A percentile compares a stretch with the other conserved stretches of the same genome.
phyloP scores from a whole-genome alignment of 2,888 invertebrate species.

The Entomobrya multifasciata region DNA sequence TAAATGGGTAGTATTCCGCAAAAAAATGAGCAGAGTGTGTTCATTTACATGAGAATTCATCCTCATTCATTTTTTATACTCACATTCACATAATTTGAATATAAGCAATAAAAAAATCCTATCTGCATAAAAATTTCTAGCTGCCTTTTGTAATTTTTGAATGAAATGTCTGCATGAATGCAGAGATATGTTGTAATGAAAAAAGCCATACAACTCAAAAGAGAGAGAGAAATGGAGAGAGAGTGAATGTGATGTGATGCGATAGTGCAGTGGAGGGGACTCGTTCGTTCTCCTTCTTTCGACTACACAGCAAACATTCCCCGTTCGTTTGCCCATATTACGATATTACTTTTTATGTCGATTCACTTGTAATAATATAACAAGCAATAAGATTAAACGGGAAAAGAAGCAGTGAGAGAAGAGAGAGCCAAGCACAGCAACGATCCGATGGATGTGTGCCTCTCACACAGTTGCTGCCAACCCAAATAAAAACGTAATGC shows the following conservation, averaged over 20 bases:
- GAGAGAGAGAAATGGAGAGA: neutral
- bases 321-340: slow-evolving; percentile 55
- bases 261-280: slow-evolving; percentile 52
- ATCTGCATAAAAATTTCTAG: slow-evolving; percentile 17
- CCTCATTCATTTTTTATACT: neutral
- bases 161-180: slow-evolving; percentile 15
- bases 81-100: neutral
- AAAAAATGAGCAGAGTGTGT: neutral
- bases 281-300: slow-evolving; percentile 24
- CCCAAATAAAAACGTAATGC: slow-evolving; percentile 15
- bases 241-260: neutral
- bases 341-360: slow-evolving; percentile 56
- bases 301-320: slow-evolving; percentile 56
- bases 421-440: neutral
- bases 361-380: slow-evolving; percentile 28
- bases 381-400: slow-evolving; percentile 64
- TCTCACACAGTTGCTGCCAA: slow-evolving; percentile 32
- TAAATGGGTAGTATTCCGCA: no score
- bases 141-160: slow-evolving; percentile 30
- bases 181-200: slow-evolving; percentile 17
- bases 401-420: neutral
- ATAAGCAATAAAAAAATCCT: neutral
- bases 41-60: slow-evolving; percentile 1
- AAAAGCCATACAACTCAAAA: neutral
- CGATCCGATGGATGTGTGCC: slow-evolving; percentile 10